Conservation (phyloP, 2,888 invertebrate species). For the Callyntrura sp. region DNA sequence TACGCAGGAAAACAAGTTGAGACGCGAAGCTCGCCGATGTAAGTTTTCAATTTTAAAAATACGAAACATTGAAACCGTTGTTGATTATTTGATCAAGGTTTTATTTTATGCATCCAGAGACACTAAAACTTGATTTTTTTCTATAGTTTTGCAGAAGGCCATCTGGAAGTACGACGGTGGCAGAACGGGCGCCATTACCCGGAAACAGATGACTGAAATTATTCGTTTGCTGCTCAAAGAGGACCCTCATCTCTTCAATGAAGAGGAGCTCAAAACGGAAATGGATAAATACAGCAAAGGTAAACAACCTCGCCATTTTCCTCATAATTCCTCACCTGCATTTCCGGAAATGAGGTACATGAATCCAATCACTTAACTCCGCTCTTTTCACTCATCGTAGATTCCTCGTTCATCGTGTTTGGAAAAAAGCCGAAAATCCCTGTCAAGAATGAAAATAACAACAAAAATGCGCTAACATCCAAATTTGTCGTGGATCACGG, state of each 20-base stretch:
- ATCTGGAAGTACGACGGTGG: slow-evolving; percentile 78
- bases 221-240: slow-evolving; percentile 76
- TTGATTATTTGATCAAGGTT: no score
- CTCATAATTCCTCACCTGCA: no score
- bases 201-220: slow-evolving; percentile 70
- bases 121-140: no score
- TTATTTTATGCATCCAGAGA: no score
- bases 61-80: no score
- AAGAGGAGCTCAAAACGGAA: slow-evolving; percentile 66
- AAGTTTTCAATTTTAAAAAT: not conserved
- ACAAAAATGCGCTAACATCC: no score
- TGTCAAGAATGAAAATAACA: not conserved
- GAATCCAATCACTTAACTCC: no score
- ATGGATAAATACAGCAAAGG: slow-evolving; percentile 76
- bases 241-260: slow-evolving; percentile 75
- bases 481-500: slow-evolving; percentile 65
- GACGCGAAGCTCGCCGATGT: slow-evolving; percentile 78
- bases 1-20: slow-evolving; percentile 80
- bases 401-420: slow-evolving; percentile 65
- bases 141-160: slow-evolving; percentile 76
- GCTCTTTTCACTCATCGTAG: slow-evolving; percentile 47
- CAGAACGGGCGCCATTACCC: slow-evolving; percentile 76
- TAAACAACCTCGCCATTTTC: no score
- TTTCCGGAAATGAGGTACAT: no score
- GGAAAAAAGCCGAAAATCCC: not conserved